Percentiles rank a stretch among this genome's conserved stretches.
Evolutionary conservation across 2,888 invertebrate genomes (phyloP).

Genomic region (Autographa gamma): DNA sequence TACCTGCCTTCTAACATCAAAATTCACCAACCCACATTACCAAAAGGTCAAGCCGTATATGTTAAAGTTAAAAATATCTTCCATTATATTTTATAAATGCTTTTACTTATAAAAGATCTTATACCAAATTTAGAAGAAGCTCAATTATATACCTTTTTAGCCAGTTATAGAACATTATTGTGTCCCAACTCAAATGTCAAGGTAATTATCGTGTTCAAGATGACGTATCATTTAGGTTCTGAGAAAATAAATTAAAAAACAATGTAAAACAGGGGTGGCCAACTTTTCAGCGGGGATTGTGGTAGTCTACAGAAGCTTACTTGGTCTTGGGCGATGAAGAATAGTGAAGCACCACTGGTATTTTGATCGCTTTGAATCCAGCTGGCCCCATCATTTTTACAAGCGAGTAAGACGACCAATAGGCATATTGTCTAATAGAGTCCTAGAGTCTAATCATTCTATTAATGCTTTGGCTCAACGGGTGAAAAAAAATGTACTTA

Average conservation of each 20-base stretch:
- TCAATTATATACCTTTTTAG: not conserved
- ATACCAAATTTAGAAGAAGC: not conserved
- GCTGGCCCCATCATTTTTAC: too few species aligned
- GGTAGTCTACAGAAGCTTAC: too few species aligned
- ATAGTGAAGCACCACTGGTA: too few species aligned
- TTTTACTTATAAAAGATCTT: not conserved
- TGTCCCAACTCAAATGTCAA: not conserved
- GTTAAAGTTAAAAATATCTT: not conserved
- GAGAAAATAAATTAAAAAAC: constrained; percentile 5
- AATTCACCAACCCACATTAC: not conserved
- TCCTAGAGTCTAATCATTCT: too few species aligned
- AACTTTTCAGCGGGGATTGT: not conserved
- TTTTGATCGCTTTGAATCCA: too few species aligned
- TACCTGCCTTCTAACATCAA: not conserved
- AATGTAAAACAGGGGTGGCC: not conserved
- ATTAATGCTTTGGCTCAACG: too few species aligned
- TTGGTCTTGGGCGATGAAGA: too few species aligned
- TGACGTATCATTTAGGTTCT: not conserved
- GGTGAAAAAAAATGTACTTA: too few species aligned
- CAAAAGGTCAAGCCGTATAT: not conserved
- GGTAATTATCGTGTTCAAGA: not conserved
- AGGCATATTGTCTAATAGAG: too few species aligned
- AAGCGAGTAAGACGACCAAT: too few species aligned
- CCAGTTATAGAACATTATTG: not conserved
- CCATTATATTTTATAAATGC: not conserved